These are phyloP conservation scores for Neolamprologus multifasciatus DNA, from an alignment of 2,797 vertebrate species.

Conservation along the genomic window DNA sequence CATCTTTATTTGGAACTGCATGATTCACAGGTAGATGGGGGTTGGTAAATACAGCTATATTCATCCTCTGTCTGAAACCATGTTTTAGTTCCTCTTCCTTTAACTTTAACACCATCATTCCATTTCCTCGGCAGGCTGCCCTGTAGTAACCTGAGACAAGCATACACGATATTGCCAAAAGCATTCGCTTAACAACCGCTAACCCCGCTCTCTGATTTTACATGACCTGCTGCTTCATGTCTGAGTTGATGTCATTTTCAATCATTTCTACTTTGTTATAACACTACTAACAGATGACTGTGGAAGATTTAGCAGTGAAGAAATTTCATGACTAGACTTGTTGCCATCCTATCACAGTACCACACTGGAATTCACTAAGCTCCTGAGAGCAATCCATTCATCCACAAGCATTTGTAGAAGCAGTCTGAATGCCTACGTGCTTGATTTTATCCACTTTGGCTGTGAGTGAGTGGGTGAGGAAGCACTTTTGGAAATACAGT, in stretches of 20 bases:
- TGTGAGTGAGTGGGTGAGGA: not conserved
- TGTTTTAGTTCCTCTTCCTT: not conserved
- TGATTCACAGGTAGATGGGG: not conserved
- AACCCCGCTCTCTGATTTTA: not conserved
- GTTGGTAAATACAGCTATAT: not conserved
- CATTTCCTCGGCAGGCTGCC: accelerated
- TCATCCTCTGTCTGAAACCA: not conserved
- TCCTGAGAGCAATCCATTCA: not conserved
- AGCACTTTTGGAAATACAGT: not conserved
- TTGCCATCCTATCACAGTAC: not conserved
- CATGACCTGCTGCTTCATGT: not conserved
- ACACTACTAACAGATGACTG: not conserved
- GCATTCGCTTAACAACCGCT: not conserved
- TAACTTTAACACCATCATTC: not conserved
- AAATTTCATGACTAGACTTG: not conserved
- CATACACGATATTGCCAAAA: not conserved
- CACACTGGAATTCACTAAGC: not conserved
- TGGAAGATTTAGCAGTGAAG: not conserved
- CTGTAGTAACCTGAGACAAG: not conserved
- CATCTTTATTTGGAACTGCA: not conserved
- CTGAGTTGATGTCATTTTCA: not conserved
- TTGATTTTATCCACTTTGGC: not conserved
- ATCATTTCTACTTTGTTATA: not conserved
- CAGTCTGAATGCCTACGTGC: not conserved
- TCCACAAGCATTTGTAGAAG: not conserved